Evolutionary conservation across 2,113 vertebrate genomes (phyloP).

Genomic region (Turdus rufiventris): DNA sequence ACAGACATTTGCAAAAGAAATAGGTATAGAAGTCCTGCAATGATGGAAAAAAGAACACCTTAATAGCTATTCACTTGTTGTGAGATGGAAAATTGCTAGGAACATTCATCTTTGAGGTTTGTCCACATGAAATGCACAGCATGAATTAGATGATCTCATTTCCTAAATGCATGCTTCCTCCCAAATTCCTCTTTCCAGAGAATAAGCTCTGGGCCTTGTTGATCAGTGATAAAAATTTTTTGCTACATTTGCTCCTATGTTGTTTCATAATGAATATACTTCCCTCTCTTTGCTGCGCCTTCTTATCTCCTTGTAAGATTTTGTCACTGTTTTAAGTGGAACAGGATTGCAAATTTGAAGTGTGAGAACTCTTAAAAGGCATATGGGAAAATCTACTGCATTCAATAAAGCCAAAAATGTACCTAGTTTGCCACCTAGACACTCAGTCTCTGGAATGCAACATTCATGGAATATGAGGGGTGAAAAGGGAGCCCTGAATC

Average conservation of each 20-base stretch:
- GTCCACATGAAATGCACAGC: not conserved
- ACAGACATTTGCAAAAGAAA: not conserved
- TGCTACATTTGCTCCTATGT: not conserved
- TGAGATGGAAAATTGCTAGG: not conserved
- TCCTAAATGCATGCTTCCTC: not conserved
- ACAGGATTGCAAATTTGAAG: not conserved
- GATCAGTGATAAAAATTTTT: not conserved
- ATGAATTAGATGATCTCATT: not conserved
- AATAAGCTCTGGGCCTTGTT: not conserved
- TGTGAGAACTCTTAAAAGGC: not conserved
- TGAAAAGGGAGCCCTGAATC: not conserved
- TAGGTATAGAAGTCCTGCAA: not conserved
- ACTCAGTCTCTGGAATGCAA: not conserved
- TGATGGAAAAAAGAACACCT: not conserved
- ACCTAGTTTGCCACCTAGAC: not conserved
- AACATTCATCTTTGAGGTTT: not conserved
- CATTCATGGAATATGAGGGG: not conserved
- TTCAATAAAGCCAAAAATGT: not conserved
- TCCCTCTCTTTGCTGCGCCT: not conserved
- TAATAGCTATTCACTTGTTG: not conserved
- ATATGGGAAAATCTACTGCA: not conserved
- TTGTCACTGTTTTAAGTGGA: not conserved
- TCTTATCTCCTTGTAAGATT: not conserved
- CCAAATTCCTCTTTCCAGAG: not conserved
- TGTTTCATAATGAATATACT: not conserved